Evolutionary conservation across 2,888 invertebrate species (phyloP).

Genomic region (Machimus atricapillus): DNA sequence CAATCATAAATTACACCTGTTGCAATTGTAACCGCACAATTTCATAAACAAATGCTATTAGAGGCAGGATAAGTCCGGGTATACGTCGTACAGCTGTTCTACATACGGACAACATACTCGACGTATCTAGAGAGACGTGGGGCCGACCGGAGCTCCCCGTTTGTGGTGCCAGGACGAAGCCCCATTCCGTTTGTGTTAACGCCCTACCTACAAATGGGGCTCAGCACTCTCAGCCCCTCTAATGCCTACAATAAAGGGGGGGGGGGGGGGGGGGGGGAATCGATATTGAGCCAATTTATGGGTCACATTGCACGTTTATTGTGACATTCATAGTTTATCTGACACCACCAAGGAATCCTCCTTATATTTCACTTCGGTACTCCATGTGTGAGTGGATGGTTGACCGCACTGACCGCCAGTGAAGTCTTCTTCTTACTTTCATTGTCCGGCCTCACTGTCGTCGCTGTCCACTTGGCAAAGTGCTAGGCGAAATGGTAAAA

Average conservation of each 20-base stretch:
- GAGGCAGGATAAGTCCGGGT: neutral
- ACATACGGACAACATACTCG: neutral
- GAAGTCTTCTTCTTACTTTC: conserved; percentile 24
- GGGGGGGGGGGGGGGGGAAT: conserved; percentile 21
- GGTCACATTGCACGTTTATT: conserved; percentile 32
- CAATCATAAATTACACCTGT: conserved; percentile 42
- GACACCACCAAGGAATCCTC: conserved; percentile 18
- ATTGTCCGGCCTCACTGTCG: neutral
- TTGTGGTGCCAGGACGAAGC: neutral
- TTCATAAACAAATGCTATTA: conserved; percentile 37
- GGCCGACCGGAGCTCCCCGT: neutral
- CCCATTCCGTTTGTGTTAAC: neutral
- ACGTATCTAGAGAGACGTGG: neutral
- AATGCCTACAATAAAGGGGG: neutral
- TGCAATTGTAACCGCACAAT: conserved; percentile 40
- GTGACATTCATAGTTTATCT: conserved; percentile 36
- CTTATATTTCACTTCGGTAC: conserved; percentile 10
- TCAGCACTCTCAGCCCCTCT: neutral
- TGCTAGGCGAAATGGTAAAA: neutral
- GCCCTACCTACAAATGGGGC: neutral
- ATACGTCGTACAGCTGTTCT: conserved; percentile 10
- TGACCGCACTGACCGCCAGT: neutral
- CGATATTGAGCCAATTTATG: conserved; percentile 34
- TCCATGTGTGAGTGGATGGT: conserved; percentile 17
- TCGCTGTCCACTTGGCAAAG: neutral